phyloP scores from a whole-genome alignment of 1,140 invertebrate species.

The Aphelenchoides avenae region DNA sequence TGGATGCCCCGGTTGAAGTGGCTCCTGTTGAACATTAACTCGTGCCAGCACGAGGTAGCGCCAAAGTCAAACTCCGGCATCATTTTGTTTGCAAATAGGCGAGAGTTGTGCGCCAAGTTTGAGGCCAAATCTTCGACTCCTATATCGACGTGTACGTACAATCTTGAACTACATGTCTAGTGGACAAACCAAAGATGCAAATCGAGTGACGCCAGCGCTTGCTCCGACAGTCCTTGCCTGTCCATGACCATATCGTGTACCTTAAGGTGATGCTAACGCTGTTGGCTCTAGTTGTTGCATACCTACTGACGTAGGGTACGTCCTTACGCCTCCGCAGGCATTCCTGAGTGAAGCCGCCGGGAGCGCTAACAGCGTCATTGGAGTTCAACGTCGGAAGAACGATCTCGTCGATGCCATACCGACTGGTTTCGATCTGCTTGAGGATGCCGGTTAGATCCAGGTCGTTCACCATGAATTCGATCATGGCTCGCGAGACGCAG shows the following conservation, averaged over 20 bases:
- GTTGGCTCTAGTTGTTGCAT: no score
- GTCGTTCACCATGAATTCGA: slow-evolving; percentile 20
- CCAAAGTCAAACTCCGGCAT: slow-evolving; percentile 21
- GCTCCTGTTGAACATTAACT: slow-evolving; percentile 21
- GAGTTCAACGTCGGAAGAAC: slow-evolving; percentile 9
- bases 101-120: not conserved
- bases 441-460: slow-evolving; percentile 12
- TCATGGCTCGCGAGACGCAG: slow-evolving; percentile 12
- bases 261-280: no score
- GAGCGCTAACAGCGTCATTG: slow-evolving; percentile 13
- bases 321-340: slow-evolving; percentile 13
- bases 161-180: no score
- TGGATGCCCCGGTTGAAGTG: no score
- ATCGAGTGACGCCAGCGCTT: slow-evolving; percentile 5
- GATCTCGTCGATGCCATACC: slow-evolving; percentile 13
- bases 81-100: slow-evolving; percentile 23
- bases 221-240: slow-evolving; percentile 7
- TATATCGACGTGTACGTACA: no score
- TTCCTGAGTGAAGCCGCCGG: slow-evolving; percentile 16
- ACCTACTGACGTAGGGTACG: slow-evolving; percentile 14
- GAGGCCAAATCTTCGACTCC: no score
- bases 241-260: slow-evolving; percentile 9
- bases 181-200: slow-evolving; percentile 3
- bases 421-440: not conserved
- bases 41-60: slow-evolving; percentile 20